These are phyloP conservation scores for Thaumetopoea pityocampa DNA, from an alignment of 1,140 invertebrate genomes.

Conservation along the genomic window DNA sequence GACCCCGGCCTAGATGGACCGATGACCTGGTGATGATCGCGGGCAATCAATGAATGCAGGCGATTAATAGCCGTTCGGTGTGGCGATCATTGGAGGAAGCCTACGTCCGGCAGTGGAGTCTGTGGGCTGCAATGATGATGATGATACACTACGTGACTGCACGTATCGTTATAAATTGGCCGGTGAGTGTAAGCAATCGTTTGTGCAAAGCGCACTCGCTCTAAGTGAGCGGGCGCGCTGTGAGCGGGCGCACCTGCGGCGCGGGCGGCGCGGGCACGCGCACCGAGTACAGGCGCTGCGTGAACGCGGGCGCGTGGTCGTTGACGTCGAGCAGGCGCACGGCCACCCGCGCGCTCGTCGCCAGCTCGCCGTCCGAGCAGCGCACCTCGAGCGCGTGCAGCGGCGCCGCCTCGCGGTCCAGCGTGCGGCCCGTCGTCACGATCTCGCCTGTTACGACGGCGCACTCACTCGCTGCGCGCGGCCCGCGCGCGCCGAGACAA, in stretches of 20 bases:
- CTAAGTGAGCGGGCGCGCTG: neutral
- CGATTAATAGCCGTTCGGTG: too few species aligned
- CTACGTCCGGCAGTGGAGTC: too few species aligned
- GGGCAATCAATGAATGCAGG: too few species aligned
- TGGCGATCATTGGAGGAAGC: too few species aligned
- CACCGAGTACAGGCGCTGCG: constrained; percentile 87
- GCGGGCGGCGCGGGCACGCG: constrained; percentile 80
- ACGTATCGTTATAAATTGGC: too few species aligned
- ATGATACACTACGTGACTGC: too few species aligned
- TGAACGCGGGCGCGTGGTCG: constrained; percentile 89
- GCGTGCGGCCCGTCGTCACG: constrained; percentile 85
- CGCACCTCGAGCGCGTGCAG: constrained; percentile 92
- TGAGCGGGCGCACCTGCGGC: constrained; percentile 29
- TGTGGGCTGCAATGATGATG: too few species aligned
- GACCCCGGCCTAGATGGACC: too few species aligned
- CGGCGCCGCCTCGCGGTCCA: constrained; percentile 90
- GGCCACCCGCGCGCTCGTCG: constrained; percentile 89
- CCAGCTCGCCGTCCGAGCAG: constrained; percentile 89
- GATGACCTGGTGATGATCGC: too few species aligned
- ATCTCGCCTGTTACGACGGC: constrained; percentile 80
- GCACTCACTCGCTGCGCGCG: neutral
- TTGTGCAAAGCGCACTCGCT: too few species aligned
- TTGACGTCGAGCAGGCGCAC: constrained; percentile 90
- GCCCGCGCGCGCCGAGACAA: neutral
- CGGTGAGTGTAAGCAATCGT: neutral